A percentile compares a stretch with the other conserved stretches of the same genome.
Evolutionary conservation across 2,113 vertebrate species (phyloP).

Genomic region (Uria aalge): DNA sequence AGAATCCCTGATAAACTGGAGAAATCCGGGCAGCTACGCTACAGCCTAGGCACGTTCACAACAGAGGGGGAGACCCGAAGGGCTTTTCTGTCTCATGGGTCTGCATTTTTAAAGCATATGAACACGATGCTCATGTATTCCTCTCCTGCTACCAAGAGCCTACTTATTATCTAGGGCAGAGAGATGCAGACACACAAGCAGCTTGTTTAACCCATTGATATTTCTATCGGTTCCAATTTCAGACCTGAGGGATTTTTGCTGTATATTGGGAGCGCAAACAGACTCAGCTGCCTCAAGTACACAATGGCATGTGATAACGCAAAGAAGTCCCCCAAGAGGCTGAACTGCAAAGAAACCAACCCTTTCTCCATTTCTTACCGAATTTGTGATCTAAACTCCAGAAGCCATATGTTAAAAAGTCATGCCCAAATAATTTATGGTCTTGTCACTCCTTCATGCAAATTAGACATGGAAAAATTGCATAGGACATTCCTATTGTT

Average conservation of each 20-base stretch:
- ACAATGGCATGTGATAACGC: neutral
- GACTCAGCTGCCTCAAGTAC: neutral
- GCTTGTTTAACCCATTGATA: neutral
- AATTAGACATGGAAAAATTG: neutral
- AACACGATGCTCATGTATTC: neutral
- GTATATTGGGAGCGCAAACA: neutral
- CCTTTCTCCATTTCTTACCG: neutral
- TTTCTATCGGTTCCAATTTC: neutral
- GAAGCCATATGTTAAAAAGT: accelerated
- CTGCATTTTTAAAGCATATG: neutral
- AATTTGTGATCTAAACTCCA: neutral
- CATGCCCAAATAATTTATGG: too few relatives aligned
- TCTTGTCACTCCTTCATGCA: neutral
- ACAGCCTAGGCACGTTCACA: accelerated
- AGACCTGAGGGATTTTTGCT: neutral
- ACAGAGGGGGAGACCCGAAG: neutral
- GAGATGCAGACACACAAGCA: neutral
- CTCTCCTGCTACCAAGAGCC: neutral
- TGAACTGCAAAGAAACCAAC: neutral
- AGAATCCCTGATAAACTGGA: neutral
- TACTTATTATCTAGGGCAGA: neutral
- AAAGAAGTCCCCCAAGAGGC: neutral
- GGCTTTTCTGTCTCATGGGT: neutral
- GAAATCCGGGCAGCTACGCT: accelerated
- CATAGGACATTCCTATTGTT: neutral